These are phyloP conservation scores for Rattus norvegicus DNA, from an alignment of 2,113 vertebrate species.

Conservation along the genomic window GRCr8 NC_086027.1:72934501-72935000, in stretches of 20 bases:
- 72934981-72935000: background rate
- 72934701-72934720: background rate
- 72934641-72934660: background rate
- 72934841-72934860: background rate
- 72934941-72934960: background rate
- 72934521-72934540: background rate
- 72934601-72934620: no score
- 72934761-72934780: background rate
- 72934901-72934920: background rate
- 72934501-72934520: background rate
- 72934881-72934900: background rate
- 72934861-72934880: background rate
- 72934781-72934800: background rate
- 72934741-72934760: background rate
- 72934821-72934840: background rate
- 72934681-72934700: background rate
- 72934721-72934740: background rate
- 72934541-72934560: background rate
- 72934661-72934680: background rate
- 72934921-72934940: background rate
- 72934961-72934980: background rate
- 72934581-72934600: background rate
- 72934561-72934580: background rate
- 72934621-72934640: no score
- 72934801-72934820: background rate